Evolutionary conservation across 2,797 vertebrate species (phyloP).

Genomic region (Monodelphis domestica): DNA sequence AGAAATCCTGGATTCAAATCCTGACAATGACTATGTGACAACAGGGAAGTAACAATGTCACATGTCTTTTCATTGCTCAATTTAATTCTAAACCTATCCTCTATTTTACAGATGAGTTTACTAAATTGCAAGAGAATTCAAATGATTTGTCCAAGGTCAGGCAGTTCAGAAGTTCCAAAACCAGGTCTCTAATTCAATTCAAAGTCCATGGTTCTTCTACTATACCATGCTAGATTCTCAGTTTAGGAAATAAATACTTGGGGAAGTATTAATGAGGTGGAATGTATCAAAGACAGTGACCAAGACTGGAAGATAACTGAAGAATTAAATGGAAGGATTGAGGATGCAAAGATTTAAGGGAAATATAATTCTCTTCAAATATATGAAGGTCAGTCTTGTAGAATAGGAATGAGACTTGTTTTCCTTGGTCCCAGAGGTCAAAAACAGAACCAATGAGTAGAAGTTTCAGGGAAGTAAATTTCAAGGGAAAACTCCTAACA

Average conservation of each 20-base stretch:
- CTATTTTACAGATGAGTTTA: not conserved
- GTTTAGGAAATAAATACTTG: not conserved
- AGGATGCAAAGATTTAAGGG: not conserved
- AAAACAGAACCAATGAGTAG: not conserved
- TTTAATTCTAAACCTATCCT: not conserved
- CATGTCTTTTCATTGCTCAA: not conserved
- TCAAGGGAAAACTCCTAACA: not conserved
- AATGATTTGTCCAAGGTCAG: not conserved
- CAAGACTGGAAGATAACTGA: not conserved
- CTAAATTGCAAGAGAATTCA: not conserved
- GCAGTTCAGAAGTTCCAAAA: not conserved
- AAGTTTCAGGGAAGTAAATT: not conserved
- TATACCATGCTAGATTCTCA: not conserved
- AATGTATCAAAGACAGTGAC: not conserved
- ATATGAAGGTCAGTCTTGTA: not conserved
- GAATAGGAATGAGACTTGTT: not conserved
- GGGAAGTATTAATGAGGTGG: not conserved
- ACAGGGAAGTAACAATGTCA: not conserved
- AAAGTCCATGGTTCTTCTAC: not conserved
- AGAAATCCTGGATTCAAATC: not conserved
- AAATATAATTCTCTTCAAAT: not conserved
- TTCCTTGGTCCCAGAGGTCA: not conserved
- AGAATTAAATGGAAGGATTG: not conserved
- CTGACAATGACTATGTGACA: not conserved
- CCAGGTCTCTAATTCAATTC: not conserved